Percentiles rank a stretch among this genome's conserved stretches.
These are phyloP conservation scores for Exaiptasia diaphana DNA, from an alignment of 64 coral and sea anemone genomes.

Conservation along the genomic window DNA sequence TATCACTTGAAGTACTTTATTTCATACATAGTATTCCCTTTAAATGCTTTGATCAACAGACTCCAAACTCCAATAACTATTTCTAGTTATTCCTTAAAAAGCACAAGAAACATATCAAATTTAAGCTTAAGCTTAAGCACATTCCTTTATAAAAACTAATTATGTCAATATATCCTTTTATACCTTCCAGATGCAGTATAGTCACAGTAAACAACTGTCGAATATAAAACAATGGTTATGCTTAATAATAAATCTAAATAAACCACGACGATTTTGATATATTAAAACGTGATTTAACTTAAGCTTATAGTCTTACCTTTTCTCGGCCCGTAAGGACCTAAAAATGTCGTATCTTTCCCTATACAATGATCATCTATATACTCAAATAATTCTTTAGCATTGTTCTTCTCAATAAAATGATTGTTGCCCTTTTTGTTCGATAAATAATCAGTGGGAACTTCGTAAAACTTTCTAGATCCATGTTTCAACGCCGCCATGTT, in stretches of 20 bases:
- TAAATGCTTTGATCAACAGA: no score
- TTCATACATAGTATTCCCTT: no score
- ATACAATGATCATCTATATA: conserved; percentile 51
- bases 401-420: not conserved
- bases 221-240: not conserved
- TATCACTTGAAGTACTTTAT: not conserved
- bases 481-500: conserved; percentile 54
- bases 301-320: not conserved
- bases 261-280: no score
- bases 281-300: not conserved
- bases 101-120: not conserved
- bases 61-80: no score
- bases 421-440: not conserved
- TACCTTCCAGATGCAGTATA: conserved; percentile 86
- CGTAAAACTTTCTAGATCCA: conserved; percentile 57
- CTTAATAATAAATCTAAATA: not conserved
- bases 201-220: conserved; percentile 79
- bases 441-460: conserved; percentile 25
- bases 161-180: no score
- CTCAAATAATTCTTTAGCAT: not conserved
- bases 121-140: no score
- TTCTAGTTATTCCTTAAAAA: not conserved
- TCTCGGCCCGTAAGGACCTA: conserved; percentile 32
- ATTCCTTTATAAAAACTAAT: no score
- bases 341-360: conserved; percentile 41